These are phyloP conservation scores for Encarsia formosa DNA, from an alignment of 2,888 invertebrate species.

Conservation along the genomic window DNA sequence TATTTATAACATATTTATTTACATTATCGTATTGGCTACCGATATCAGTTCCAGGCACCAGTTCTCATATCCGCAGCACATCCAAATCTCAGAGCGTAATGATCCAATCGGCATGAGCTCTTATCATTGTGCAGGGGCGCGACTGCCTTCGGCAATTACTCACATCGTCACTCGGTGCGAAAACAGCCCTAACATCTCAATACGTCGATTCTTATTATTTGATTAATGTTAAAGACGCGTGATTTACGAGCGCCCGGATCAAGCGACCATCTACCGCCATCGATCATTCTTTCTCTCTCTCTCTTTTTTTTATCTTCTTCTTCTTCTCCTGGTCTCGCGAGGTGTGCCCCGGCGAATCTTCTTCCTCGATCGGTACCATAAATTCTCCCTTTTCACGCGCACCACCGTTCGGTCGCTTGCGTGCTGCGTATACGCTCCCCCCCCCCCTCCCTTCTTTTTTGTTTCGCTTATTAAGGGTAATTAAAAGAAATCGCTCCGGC, in stretches of 20 bases:
- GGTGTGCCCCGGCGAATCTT: not conserved
- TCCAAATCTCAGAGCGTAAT: no score
- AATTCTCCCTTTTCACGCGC: constrained; percentile 7
- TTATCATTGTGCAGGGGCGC: not conserved
- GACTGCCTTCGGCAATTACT: not conserved
- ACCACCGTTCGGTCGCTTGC: not conserved
- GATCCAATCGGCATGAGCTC: not conserved
- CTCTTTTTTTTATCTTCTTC: not conserved
- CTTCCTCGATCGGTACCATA: constrained; percentile 15
- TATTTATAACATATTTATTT: no score
- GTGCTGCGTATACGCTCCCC: not conserved
- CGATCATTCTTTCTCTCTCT: constrained; percentile 14
- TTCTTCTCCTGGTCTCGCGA: not conserved
- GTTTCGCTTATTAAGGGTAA: no score
- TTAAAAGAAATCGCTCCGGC: no score
- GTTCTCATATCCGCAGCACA: no score
- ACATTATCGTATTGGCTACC: no score
- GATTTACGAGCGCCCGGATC: constrained; percentile 7
- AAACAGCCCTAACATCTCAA: constrained; percentile 13
- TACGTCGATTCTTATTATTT: constrained; percentile 21
- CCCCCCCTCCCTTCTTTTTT: not conserved
- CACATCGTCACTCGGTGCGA: not conserved
- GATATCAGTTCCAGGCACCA: no score
- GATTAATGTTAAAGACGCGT: constrained; percentile 19
- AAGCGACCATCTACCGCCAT: constrained; percentile 16